A percentile compares a stretch with the other conserved stretches of the same genome.
phyloP scores from a whole-genome alignment of 2,888 invertebrate genomes.

The Trilocha varians region DNA sequence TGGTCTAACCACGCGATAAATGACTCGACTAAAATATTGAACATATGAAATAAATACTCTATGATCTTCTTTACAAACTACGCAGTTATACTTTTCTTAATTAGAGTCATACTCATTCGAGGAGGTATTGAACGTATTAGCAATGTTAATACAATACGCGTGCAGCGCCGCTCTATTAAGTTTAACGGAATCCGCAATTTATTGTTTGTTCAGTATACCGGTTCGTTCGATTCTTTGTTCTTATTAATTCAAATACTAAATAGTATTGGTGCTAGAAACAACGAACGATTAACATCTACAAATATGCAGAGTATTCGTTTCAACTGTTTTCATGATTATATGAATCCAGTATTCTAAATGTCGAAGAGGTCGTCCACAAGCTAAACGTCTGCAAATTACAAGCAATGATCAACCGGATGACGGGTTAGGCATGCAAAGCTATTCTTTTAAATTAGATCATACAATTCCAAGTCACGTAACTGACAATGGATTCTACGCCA shows the following conservation, averaged over 20 bases:
- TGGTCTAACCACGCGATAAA: not conserved
- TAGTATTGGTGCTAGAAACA: no score
- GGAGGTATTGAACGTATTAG: no score
- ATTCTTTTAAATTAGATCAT: conserved; percentile 42
- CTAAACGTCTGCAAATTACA: conserved; percentile 34
- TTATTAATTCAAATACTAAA: not conserved
- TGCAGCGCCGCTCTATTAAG: conserved; percentile 52
- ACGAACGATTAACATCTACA: no score
- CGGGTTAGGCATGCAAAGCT: conserved; percentile 30
- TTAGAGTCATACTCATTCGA: no score
- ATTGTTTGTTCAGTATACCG: not conserved
- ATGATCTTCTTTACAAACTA: no score
- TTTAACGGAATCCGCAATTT: conserved; percentile 37
- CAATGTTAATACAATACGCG: conserved; percentile 38
- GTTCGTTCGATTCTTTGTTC: not conserved
- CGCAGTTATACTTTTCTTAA: no score
- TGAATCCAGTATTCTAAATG: conserved; percentile 19
- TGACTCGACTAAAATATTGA: no score
- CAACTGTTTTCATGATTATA: not conserved
- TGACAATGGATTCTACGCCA: not conserved
- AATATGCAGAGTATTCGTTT: not conserved
- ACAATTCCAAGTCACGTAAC: conserved; percentile 51
- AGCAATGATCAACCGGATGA: conserved; percentile 31
- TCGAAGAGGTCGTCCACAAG: conserved; percentile 23
- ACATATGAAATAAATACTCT: no score